Evolutionary conservation across 2,888 invertebrate genomes (phyloP), one percentile per base, ranked within the genome.

Genomic region (Spicauda simplicius): DNA sequence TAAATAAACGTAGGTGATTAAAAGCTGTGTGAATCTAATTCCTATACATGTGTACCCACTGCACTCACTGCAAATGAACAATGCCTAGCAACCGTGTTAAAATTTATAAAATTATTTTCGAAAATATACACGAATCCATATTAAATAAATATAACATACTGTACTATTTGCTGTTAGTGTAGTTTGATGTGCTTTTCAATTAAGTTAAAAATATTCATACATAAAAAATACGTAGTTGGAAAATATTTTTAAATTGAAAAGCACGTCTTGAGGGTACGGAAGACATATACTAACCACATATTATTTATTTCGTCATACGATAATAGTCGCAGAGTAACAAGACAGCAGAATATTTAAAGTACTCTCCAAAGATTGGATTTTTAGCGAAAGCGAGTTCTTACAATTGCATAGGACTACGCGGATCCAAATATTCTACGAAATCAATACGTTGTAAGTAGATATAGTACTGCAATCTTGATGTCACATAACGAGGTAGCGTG

Each of bases 321-420:
- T 80, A 82, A 84, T 88, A 84, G 83, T 79, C 79, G 85, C 84
- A 87, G 88, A 87, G 79, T 84, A 84, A 84, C 86, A 86, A 85
- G 86, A 81, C 79, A 84, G 80, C 82, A 87, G 82, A 82, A 76
- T 74, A 78, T 77, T 70, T 81, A 84, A 81, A 79, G 73, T 87
- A 80, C 80, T 88, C 87, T 75, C 80, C 89, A 87, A 92, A 92
- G 86, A 88, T 91, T 86, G 92, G 92, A 84, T 91, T 85, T 86
- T 75, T 88, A 83, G 75, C 86, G 76, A 82, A 74, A 77, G 72
- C 78, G 79, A 81, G 74, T 74, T 72, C 76, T 79, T 86, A 80
- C 80, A 71, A 73, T 79, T 93, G 93, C 85, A 57, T 76, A 66
- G 90, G 84, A 80, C 78, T 71, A 61, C 83, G 80, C 76, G 86